Base-by-base conservation (phyloP, 2,113 vertebrate genomes). In the Entelurus aequoreus region DNA sequence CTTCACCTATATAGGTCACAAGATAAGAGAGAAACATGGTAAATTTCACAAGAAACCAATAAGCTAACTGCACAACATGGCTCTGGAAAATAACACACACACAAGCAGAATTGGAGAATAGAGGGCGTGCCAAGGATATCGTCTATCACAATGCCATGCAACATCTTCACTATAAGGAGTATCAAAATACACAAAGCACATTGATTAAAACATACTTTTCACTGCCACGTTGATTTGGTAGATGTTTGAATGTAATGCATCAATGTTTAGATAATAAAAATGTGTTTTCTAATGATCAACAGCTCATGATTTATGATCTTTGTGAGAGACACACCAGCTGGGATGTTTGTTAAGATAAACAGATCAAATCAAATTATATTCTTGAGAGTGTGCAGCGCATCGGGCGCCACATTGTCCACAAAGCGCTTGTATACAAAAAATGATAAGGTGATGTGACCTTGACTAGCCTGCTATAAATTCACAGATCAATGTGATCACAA, bases 71-170 rank as follows among this genome's bases (percentile, higher is more conserved):
- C 35, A 51, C 60, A 72, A 69, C 56, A 60, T 37, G 15, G 9
- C 44, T 9, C 40, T 42, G 40, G 40, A 71, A 53, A 58, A 64
- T 59, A 66, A 44, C 37, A 58, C 52, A 40, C 54, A 71, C 52
- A 53, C 47, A 62, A 19, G 57, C 51, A 68, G 5, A 65, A 53
- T 61, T 62, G 69, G 50, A 70, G 42, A 68, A 67, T 28, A 82
- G 62, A 78, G 77, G 76, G 63, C 69, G 63, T 0, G 35, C 62
- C 72, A 79, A 72, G 69, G 60, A 75, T 80, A 73, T 67, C 68
- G 77, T 81, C 69, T 66, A 84, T 82, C 72, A 70, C 53, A 56
- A 53, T 67, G 68, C 75, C 69, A 71, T 6, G 50, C 48, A 66
- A 66, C 65, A 77, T 38, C 60, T 58, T 48, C 35, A 59, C 5